phyloP scores from a whole-genome alignment of 2,888 invertebrate genomes.

The Adela reaumurella region DNA sequence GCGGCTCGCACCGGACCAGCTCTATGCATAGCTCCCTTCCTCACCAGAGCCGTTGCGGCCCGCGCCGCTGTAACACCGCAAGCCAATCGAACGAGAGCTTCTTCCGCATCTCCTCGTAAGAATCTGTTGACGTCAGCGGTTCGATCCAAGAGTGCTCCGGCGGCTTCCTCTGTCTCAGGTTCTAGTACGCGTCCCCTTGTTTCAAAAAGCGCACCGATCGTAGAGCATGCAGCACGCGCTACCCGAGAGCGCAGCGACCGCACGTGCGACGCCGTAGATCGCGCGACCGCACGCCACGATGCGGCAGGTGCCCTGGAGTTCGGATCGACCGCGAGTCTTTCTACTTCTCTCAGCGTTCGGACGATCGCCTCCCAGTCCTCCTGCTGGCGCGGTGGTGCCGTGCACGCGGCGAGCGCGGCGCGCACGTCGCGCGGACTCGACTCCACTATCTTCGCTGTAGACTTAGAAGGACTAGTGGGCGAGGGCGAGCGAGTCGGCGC shows the following conservation, averaged over 20 bases:
- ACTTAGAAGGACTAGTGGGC: no score
- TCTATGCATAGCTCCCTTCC: slow-evolving; percentile 74
- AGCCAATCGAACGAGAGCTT: slow-evolving; percentile 78
- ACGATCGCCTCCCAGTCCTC: slow-evolving; percentile 80
- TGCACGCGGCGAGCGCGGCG: slow-evolving; percentile 35
- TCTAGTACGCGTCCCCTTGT: slow-evolving; percentile 56
- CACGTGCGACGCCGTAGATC: slow-evolving; percentile 72
- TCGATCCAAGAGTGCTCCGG: slow-evolving; percentile 75
- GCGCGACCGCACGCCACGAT: slow-evolving; percentile 63
- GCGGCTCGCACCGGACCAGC: slow-evolving; percentile 85
- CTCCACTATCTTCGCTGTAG: neutral
- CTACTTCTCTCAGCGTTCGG: slow-evolving; percentile 65
- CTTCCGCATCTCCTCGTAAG: slow-evolving; percentile 82
- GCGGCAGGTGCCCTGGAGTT: slow-evolving; percentile 67
- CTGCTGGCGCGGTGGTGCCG: slow-evolving; percentile 59
- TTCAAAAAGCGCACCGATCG: slow-evolving; percentile 75
- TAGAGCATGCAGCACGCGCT: slow-evolving; percentile 81
- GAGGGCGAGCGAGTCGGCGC: neutral
- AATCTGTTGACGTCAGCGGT: slow-evolving; percentile 94
- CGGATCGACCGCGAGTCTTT: slow-evolving; percentile 65
- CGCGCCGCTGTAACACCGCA: slow-evolving; percentile 68
- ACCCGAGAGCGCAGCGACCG: slow-evolving; percentile 92
- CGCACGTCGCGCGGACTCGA: slow-evolving; percentile 31
- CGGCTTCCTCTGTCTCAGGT: slow-evolving; percentile 83
- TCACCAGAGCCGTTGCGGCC: slow-evolving; percentile 62